A percentile compares a stretch with the other conserved stretches of the same genome.
Evolutionary conservation across 1,140 invertebrate species (phyloP).

Genomic region (Drosophila melanogaster): DNA sequence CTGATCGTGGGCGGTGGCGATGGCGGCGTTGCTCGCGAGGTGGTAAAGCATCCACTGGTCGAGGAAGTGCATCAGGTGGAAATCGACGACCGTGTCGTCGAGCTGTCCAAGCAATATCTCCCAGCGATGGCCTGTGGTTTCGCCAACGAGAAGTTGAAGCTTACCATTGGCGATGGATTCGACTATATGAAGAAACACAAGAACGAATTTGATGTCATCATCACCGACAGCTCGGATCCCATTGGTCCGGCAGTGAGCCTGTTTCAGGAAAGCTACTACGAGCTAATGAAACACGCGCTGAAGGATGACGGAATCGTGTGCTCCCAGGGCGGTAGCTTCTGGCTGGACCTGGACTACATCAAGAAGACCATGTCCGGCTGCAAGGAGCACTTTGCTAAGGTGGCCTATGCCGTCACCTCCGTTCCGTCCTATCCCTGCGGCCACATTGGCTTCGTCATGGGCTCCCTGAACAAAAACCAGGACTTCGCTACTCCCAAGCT

Average conservation of each 20-base stretch:
- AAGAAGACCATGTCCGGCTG: slow-evolving; percentile 90
- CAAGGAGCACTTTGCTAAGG: slow-evolving; percentile 89
- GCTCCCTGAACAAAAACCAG: slow-evolving; percentile 87
- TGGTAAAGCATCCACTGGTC: slow-evolving; percentile 96
- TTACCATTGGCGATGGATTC: slow-evolving; percentile 97
- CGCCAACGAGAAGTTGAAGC: slow-evolving; percentile 91
- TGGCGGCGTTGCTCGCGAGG: slow-evolving; percentile 94
- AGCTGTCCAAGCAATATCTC: slow-evolving; percentile 95
- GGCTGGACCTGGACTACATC: slow-evolving; percentile 94
- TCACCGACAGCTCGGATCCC: slow-evolving; percentile 99
- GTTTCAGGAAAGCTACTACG: slow-evolving; percentile 95
- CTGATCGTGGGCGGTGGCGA: slow-evolving; percentile 99
- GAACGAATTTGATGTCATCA: slow-evolving; percentile 97
- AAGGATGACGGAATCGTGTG: slow-evolving; percentile 95
- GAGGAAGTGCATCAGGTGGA: slow-evolving; percentile 96
- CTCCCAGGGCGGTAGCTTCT: slow-evolving; percentile 96
- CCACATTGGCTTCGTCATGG: slow-evolving; percentile 97
- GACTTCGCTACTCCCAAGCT: slow-evolving; percentile 91
- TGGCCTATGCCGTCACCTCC: slow-evolving; percentile 91
- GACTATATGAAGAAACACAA: slow-evolving; percentile 95
- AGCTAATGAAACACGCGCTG: slow-evolving; percentile 93
- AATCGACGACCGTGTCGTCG: slow-evolving; percentile 97
- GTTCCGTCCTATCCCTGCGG: slow-evolving; percentile 98
- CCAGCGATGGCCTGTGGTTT: slow-evolving; percentile 96
- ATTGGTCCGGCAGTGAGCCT: slow-evolving; percentile 91